phyloP scores from a whole-genome alignment of 2,113 vertebrate genomes.

The Albula glossodonta region DNA sequence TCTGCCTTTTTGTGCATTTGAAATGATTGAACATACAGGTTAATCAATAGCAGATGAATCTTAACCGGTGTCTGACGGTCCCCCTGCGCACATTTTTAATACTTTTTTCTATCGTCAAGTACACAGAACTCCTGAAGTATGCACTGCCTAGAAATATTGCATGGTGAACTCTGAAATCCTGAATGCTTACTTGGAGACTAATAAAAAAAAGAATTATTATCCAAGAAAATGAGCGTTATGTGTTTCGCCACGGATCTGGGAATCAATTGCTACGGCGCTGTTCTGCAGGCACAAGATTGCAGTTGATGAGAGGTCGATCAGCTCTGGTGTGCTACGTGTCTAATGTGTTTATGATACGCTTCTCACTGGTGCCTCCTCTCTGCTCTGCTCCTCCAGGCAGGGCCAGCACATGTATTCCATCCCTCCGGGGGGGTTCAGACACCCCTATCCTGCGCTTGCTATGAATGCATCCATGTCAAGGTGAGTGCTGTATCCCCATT shows the following conservation, averaged over 20 bases:
- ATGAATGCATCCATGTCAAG: conserved; percentile 95
- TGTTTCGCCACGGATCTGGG: background rate
- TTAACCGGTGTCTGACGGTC: conserved; percentile 1
- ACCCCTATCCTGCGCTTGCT: conserved; percentile 84
- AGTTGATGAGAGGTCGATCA: conserved; percentile 1
- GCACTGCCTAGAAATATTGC: conserved; percentile 16
- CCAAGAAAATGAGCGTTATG: background rate
- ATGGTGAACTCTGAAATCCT: background rate
- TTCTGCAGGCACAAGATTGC: background rate
- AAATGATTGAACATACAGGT: background rate
- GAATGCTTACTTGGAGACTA: background rate
- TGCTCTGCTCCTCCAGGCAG: conserved; percentile 67
- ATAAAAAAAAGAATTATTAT: conserved; percentile 11
- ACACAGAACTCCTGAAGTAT: conserved; percentile 5
- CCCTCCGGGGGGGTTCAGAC: conserved; percentile 81
- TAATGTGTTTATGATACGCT: conserved; percentile 10
- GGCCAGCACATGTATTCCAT: conserved; percentile 89
- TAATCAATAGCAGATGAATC: background rate
- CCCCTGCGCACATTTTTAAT: background rate
- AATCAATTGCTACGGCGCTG: background rate
- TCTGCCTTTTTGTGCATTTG: background rate
- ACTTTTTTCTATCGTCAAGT: conserved; percentile 2
- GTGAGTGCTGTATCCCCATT: conserved; percentile 59
- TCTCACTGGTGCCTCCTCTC: conserved; percentile 13
- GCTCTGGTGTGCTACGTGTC: background rate